Evolutionary conservation across 2,888 invertebrate genomes (phyloP), one percentile per base, ranked within the genome.

Genomic region (Cerastoderma edule): DNA sequence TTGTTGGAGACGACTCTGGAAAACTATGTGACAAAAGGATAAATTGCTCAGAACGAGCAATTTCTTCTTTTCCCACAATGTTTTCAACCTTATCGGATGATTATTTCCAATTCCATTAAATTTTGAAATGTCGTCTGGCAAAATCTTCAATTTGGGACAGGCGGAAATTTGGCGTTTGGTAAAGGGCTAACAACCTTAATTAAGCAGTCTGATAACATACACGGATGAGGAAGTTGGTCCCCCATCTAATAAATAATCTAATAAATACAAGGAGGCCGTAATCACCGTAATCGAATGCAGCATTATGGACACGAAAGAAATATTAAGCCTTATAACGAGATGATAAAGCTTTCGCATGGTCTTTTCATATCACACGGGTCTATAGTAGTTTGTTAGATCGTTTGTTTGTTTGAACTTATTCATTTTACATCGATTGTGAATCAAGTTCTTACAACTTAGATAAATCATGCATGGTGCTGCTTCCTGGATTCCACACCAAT

Each of bases 11-110:
- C 22, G 10, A 5, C 48, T 19, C 5, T 6, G 48, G n/a, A 48
- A 19, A 48, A 48, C 48, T n/a, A n/a, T 48, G 48, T 48, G 6
- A 22, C 16, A 48, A 48, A 48, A n/a, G 6, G 22, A 48, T 19
- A 6, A 48, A 48, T 48, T 48, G 48, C 48, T 48, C 22, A 22
- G 16, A 5, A 6, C 48, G 22, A 48, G 48, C n/a, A 48, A 48
- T 48, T 48, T 48, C 48, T 48, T 48, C 48, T n/a, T 10, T 19
- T 10, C n/a, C 48, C 48, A 48, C 48, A 48, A 48, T 10, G 48
- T 48, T 48, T 48, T 48, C n/a, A n/a, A n/a, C n/a, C n/a, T 48
- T 48, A 5, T 22, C 48, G 22, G 22, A 48, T n/a, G n/a, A 19
- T 5, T 48, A 48, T n/a, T n/a, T n/a, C 16, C 16, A 48, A 19